These are phyloP conservation scores for Tachuris rubrigastra DNA, from an alignment of 2,113 vertebrate genomes.

Conservation along the genomic window DNA sequence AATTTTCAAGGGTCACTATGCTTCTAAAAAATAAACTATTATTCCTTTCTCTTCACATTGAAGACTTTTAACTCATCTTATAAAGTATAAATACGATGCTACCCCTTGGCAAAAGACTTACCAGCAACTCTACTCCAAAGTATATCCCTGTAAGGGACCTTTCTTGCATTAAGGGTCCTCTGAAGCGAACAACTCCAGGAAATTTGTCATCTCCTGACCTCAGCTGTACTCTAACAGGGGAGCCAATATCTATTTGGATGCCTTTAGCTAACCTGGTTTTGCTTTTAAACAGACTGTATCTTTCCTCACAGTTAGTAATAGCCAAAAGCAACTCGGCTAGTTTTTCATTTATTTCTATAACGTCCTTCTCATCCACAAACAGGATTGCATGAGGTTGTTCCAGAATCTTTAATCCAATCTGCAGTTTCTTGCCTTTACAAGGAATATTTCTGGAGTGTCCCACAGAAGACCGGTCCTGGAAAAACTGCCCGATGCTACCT, in stretches of 20 bases:
- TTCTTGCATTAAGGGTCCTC: conserved; percentile 90
- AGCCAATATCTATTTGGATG: conserved; percentile 89
- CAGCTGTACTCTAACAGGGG: conserved; percentile 91
- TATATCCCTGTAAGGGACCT: conserved; percentile 90
- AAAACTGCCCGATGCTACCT: conserved; percentile 91
- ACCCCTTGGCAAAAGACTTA: conserved; percentile 73
- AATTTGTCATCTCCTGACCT: conserved; percentile 89
- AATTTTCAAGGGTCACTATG: neutral
- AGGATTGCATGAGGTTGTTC: conserved; percentile 91
- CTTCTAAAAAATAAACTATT: neutral
- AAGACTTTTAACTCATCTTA: neutral
- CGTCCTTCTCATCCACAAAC: conserved; percentile 91
- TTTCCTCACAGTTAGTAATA: conserved; percentile 95
- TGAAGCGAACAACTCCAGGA: conserved; percentile 94
- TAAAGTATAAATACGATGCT: neutral
- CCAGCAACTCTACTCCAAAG: conserved; percentile 97
- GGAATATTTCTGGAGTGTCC: conserved; percentile 85
- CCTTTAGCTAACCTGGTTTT: conserved; percentile 84
- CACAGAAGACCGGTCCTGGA: conserved; percentile 89
- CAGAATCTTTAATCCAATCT: conserved; percentile 88
- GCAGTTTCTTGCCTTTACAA: conserved; percentile 90
- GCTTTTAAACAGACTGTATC: conserved; percentile 88
- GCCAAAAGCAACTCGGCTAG: conserved; percentile 94
- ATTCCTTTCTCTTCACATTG: neutral
- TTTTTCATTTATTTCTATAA: conserved; percentile 90